Conservation (phyloP, 2,797 vertebrate genomes). For the Anguilla marmorata region DNA sequence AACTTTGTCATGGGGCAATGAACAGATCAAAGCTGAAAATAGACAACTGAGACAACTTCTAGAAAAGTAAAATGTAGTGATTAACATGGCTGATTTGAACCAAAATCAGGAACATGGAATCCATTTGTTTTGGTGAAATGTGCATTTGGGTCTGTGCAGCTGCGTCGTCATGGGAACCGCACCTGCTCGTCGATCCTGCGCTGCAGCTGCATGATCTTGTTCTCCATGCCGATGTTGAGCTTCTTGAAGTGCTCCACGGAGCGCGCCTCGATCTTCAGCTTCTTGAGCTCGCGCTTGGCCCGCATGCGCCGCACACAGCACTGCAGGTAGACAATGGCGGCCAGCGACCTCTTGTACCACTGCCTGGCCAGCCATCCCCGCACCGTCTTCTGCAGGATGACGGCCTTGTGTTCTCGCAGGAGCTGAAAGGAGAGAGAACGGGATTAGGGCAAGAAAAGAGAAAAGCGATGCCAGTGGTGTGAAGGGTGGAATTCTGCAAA, state of each 20-base stretch:
- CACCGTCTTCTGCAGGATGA: conserved; percentile 83
- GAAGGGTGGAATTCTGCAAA: neutral
- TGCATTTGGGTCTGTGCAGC: neutral
- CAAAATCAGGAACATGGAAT: too few species aligned
- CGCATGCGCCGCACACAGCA: conserved; percentile 86
- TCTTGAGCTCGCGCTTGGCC: conserved; percentile 87
- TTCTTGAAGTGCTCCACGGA: conserved; percentile 93
- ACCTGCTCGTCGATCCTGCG: conserved; percentile 93
- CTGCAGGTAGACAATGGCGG: conserved; percentile 84
- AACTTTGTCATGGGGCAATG: neutral
- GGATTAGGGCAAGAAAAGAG: neutral
- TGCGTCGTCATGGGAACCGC: neutral
- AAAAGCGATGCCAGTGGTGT: neutral
- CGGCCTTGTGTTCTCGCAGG: conserved; percentile 81
- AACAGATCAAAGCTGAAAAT: neutral
- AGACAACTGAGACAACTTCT: neutral
- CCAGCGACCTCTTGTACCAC: conserved; percentile 67
- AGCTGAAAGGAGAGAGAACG: conserved; percentile 68
- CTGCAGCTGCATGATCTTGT: conserved; percentile 96
- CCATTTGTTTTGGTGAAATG: too few species aligned
- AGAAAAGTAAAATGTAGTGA: neutral
- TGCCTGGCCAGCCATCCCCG: conserved; percentile 82
- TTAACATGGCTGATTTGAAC: neutral
- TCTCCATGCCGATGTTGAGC: conserved; percentile 92
- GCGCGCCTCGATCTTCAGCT: conserved; percentile 87